A percentile compares a stretch with the other conserved stretches of the same genome.
phyloP scores from a whole-genome alignment of 2,113 vertebrate genomes.

The Perca schrenkii region DNA sequence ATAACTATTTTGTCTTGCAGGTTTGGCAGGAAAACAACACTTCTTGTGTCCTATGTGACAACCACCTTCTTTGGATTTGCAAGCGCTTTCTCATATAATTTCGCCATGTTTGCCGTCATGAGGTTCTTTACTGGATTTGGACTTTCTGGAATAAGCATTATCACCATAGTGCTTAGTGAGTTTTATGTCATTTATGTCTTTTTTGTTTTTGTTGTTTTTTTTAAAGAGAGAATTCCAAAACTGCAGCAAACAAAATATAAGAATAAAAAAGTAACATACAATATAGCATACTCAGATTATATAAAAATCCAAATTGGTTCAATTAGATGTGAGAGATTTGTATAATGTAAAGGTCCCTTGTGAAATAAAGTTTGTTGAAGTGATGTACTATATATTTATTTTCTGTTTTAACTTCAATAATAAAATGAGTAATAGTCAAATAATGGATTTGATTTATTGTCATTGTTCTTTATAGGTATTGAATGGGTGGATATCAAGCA shows the following conservation, averaged over 20 bases:
- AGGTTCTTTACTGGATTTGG: constrained; percentile 79
- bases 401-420: constrained; percentile 2
- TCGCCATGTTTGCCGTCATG: constrained; percentile 71
- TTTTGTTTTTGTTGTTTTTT: not conserved
- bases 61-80: constrained; percentile 60
- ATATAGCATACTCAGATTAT: not conserved
- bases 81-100: constrained; percentile 73
- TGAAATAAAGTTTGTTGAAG: not conserved
- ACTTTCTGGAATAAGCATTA: constrained; percentile 77
- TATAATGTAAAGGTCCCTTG: not conserved
- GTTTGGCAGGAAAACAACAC: constrained; percentile 74
- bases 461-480: constrained; percentile 53
- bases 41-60: constrained; percentile 72
- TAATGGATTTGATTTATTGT: not conserved
- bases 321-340: not conserved
- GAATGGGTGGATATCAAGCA: constrained; percentile 81
- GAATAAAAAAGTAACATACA: not conserved
- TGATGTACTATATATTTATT: not conserved
- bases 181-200: not conserved
- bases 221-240: not conserved
- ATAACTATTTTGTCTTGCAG: constrained; percentile 44
- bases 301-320: not conserved
- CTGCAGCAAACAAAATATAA: not conserved
- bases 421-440: not conserved
- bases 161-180: constrained; percentile 76